phyloP scores from a whole-genome alignment of 2,888 invertebrate genomes.

The Caprella mutica region DNA sequence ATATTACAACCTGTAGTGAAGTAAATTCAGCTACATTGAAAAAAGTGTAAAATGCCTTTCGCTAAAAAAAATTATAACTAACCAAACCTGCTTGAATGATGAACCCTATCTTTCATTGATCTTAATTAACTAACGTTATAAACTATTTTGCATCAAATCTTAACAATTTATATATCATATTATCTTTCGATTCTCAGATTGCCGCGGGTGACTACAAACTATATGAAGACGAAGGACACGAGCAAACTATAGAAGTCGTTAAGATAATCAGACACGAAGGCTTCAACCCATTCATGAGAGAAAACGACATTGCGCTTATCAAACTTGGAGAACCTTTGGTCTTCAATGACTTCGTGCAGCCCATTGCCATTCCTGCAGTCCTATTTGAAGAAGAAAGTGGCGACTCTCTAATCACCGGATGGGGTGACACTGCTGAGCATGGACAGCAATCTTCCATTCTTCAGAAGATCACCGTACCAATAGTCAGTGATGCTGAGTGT shows the following conservation, averaged over 20 bases:
- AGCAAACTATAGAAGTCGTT: constrained; percentile 8
- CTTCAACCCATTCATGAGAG: constrained; percentile 6
- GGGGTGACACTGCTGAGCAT: constrained; percentile 25
- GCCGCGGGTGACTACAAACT: constrained; percentile 17
- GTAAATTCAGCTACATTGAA: no score
- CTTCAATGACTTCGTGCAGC: constrained; percentile 12
- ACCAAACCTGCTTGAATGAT: no score
- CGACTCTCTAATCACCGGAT: constrained; percentile 32
- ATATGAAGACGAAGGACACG: constrained; percentile 4
- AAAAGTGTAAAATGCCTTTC: no score
- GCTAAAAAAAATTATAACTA: no score
- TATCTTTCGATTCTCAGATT: constrained; percentile 10
- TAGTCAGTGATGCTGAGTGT: constrained; percentile 34
- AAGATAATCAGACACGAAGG: constrained; percentile 21
- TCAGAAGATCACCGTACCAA: constrained; percentile 33
- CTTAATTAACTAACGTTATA: no score
- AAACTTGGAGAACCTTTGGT: constrained; percentile 5
- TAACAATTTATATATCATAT: no score
- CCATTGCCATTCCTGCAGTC: constrained; percentile 11
- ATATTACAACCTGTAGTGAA: no score
- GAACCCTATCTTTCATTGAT: no score
- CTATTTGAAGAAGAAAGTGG: constrained; percentile 19
- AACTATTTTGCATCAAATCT: no score
- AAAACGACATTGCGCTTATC: constrained; percentile 24
- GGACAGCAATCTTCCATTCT: constrained; percentile 15